Evolutionary conservation across 2,113 vertebrate genomes (phyloP), one percentile per base, ranked within the genome.

Genomic region (Tautogolabrus adspersus): DNA sequence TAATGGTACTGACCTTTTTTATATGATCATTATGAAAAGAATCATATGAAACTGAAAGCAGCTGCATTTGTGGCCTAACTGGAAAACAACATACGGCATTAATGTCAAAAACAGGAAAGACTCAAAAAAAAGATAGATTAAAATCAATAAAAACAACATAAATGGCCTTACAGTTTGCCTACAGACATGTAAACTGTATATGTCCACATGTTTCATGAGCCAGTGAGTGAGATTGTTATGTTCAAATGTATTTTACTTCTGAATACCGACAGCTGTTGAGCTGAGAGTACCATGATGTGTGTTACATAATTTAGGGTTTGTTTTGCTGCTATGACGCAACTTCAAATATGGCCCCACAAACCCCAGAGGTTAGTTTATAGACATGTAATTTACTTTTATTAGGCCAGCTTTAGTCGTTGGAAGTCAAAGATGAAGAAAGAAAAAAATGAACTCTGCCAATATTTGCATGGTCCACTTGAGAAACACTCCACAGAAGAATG

Each of bases 371-470:
- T 82, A 52, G 59, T 93, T 94, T 93, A 93, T 88, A 88, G 90
- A 87, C 77, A 77, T 90, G 88, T 89, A 79, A 93, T 92, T 88
- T 85, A 89, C 86, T 87, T 93, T 93, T 92, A 92, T 87, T 81
- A 90, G 89, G 63, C 69, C 67, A 61, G 78, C 80, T 89, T 92
- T 88, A 87, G 77, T 57, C 76, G 73, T 60, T 86, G 65, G 59
- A 69, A 84, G 82, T 86, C 75, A 67, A 63, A 67, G 67, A 83
- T 66, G 55, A 84, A 83, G 75, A 87, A 77, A 62, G 49, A 77
- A 10, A 78, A 86, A 79, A 66, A 23, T 34, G 30, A 75, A 72
- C 52, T 58, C 47, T 65, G 75, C 59, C 68, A 72, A 21, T 68
- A 61, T 85, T 79, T 71, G 75, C 66, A 56, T 51, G 26, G 44